Conservation (phyloP, 92 coral and sea anemone genomes). For the Phenganax stokvisi region DNA sequence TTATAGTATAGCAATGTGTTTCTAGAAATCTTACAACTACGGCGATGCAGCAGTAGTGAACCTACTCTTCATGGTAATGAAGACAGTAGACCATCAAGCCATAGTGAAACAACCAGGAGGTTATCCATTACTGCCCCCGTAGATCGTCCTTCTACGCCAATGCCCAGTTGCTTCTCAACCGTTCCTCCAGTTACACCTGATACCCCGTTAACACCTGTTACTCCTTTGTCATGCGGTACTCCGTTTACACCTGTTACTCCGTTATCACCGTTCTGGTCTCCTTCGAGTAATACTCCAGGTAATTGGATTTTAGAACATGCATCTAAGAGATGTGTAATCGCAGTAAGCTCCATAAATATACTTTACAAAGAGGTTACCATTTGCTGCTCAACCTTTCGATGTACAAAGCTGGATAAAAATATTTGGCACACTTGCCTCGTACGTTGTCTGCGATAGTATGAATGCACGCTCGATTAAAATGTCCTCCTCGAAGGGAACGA, state of each 20-base stretch:
- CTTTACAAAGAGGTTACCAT: no score
- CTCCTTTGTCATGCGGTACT: conserved; percentile 9
- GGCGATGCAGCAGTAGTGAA: conserved; percentile 31
- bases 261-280: conserved; percentile 34
- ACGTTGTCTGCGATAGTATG: no score
- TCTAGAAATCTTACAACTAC: conserved; percentile 24
- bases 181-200: neutral
- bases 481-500: no score
- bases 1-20: neutral
- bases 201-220: neutral
- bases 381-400: no score
- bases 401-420: no score
- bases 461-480: no score
- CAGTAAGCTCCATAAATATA: no score
- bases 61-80: conserved; percentile 27
- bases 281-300: conserved; percentile 16
- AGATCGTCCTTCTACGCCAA: conserved; percentile 27
- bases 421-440: no score
- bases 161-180: no score
- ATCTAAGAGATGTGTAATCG: neutral
- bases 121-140: neutral
- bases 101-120: neutral
- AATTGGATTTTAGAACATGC: neutral
- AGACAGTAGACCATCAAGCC: neutral
- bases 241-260: conserved; percentile 34